A percentile compares a stretch with the other conserved stretches of the same genome.
Evolutionary conservation across 2,797 vertebrate species (phyloP).

Genomic region (Lateolabrax maculatus): DNA sequence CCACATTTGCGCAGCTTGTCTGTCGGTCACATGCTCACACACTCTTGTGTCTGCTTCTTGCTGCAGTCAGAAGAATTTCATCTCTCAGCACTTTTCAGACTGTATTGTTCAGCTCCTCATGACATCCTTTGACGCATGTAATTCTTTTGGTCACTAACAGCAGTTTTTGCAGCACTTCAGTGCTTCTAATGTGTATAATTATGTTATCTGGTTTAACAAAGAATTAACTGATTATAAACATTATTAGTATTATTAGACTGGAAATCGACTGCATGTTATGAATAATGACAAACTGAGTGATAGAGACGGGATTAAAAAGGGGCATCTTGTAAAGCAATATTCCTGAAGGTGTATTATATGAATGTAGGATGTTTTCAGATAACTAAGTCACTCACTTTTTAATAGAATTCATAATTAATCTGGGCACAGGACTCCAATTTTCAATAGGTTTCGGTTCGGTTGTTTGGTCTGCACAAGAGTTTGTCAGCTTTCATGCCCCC

Average conservation of each 20-base stretch:
- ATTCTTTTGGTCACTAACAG: no score
- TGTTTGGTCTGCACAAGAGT: no score
- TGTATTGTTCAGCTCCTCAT: background rate
- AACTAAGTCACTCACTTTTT: background rate
- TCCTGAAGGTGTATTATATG: background rate
- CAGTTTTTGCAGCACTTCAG: background rate
- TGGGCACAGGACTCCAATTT: no score
- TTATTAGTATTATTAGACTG: background rate
- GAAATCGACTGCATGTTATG: background rate
- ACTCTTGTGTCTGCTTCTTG: background rate
- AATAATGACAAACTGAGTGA: background rate
- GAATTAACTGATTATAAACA: background rate
- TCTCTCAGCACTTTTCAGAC: background rate
- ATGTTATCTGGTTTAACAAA: background rate
- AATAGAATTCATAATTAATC: background rate
- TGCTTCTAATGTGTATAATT: no score
- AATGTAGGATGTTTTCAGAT: background rate
- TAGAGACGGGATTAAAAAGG: background rate
- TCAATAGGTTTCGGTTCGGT: no score
- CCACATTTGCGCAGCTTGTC: background rate
- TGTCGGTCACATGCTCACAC: background rate
- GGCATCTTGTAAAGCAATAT: background rate
- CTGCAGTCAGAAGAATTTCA: background rate
- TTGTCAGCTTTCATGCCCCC: no score
- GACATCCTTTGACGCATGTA: background rate